A percentile compares a stretch with the other conserved stretches of the same genome.
These are phyloP conservation scores for Hydrocynus forskahlii DNA, from an alignment of 2,797 vertebrate genomes.

Conservation along the genomic window DNA sequence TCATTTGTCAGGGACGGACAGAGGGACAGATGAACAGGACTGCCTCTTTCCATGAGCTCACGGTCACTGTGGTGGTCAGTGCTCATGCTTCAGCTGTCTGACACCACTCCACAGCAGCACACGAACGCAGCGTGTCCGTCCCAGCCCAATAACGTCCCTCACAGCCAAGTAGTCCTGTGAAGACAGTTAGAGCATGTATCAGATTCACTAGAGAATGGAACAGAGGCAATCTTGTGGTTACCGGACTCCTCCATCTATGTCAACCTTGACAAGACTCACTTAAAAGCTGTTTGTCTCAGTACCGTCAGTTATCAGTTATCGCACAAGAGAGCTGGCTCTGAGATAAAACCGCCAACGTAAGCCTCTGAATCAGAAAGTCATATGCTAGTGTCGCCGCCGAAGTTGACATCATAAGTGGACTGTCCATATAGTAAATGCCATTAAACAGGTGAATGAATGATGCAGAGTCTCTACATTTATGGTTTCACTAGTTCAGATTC, in stretches of 20 bases:
- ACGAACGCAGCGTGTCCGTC: slow-evolving; percentile 1
- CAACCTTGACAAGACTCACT: slow-evolving; percentile 34
- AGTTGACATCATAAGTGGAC: not conserved
- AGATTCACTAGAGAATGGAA: slow-evolving; percentile 39
- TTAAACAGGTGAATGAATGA: not conserved
- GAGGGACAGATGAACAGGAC: slow-evolving; percentile 41
- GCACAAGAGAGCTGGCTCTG: slow-evolving; percentile 1
- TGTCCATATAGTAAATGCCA: not conserved
- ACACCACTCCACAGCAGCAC: slow-evolving; percentile 7
- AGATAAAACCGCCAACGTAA: slow-evolving; percentile 15
- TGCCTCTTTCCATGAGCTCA: slow-evolving; percentile 49
- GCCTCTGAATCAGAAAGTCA: slow-evolving; percentile 12
- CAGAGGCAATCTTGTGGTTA: slow-evolving; percentile 27
- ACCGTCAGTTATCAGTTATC: slow-evolving; percentile 35
- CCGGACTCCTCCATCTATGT: slow-evolving; percentile 35
- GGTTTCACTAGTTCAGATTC: slow-evolving; percentile 20
- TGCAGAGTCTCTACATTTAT: slow-evolving; percentile 6
- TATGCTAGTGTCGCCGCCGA: not conserved
- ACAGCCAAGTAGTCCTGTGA: slow-evolving; percentile 22
- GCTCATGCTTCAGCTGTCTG: slow-evolving; percentile 7
- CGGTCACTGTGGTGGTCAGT: slow-evolving; percentile 16
- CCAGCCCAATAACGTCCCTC: slow-evolving; percentile 7
- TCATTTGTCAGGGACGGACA: slow-evolving; percentile 25
- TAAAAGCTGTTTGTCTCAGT: slow-evolving; percentile 26
- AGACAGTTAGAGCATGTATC: slow-evolving; percentile 16